These are phyloP conservation scores for Vesta saturnalis DNA, from an alignment of 2,888 invertebrate genomes.

Conservation along the genomic window DNA sequence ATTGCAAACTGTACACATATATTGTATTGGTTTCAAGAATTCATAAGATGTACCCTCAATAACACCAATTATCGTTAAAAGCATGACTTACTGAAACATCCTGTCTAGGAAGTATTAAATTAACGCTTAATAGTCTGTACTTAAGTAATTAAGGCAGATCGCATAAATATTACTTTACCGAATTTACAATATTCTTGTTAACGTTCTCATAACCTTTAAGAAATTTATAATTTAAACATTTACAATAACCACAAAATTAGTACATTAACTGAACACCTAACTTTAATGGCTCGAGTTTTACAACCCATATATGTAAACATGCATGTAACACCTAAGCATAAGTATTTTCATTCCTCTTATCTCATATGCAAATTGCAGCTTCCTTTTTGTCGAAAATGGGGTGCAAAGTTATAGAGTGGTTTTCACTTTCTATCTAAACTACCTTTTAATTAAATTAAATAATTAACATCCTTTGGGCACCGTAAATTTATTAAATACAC, in stretches of 20 bases:
- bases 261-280: neutral
- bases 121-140: conserved; percentile 4
- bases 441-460: conserved; percentile 58
- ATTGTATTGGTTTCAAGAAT: too few relatives aligned
- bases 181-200: neutral
- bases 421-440: conserved; percentile 45
- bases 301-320: neutral
- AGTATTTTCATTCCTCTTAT: neutral
- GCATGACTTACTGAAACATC: too few relatives aligned
- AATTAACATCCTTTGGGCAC: conserved; percentile 55
- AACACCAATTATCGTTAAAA: too few relatives aligned
- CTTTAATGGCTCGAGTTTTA: neutral
- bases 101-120: neutral
- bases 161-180: neutral
- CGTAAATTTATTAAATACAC: conserved; percentile 52
- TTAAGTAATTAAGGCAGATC: neutral
- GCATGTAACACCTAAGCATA: neutral
- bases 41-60: too few relatives aligned
- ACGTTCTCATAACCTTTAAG: neutral
- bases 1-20: too few relatives aligned
- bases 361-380: conserved; percentile 26
- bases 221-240: neutral
- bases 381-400: conserved; percentile 25
- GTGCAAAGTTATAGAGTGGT: conserved; percentile 42
- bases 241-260: neutral